These are phyloP conservation scores for Daubentonia madagascariensis DNA, from an alignment of 2,113 vertebrate species.

Conservation along the genomic window DNA sequence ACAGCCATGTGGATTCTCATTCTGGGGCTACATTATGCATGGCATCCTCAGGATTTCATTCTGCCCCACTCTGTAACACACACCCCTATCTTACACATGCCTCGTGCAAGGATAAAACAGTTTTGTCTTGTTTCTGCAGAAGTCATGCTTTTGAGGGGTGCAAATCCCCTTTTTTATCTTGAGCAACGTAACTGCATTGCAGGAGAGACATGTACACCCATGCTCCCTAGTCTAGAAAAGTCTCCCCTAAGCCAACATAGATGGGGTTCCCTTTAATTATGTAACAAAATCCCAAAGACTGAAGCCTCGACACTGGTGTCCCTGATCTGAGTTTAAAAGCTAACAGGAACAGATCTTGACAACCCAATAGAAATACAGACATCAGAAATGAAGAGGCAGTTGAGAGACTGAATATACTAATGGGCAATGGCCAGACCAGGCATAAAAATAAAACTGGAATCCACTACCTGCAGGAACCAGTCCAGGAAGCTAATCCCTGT, in stretches of 20 bases:
- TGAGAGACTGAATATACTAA: not conserved
- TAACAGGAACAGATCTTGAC: not conserved
- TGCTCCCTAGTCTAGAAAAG: not conserved
- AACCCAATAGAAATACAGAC: not conserved
- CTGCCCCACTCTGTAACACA: not conserved
- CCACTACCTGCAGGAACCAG: not conserved
- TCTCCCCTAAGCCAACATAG: not conserved
- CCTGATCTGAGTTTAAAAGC: not conserved
- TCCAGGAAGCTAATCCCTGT: not conserved
- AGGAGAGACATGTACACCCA: not conserved
- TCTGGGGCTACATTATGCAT: too few species aligned
- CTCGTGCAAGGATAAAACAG: not conserved
- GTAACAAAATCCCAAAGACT: not conserved
- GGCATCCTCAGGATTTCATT: not conserved
- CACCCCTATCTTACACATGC: not conserved
- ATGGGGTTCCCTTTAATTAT: not conserved
- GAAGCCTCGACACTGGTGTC: not conserved
- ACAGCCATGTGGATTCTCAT: not conserved
- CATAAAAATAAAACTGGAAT: not conserved
- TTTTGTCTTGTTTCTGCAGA: conserved; percentile 16
- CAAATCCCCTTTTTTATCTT: not conserved
- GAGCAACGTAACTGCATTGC: not conserved
- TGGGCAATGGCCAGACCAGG: not conserved
- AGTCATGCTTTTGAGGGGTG: not conserved
- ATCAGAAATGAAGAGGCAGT: not conserved